A percentile compares a stretch with the other conserved stretches of the same genome.
These are phyloP conservation scores for Himalopsyche tibetana DNA, from an alignment of 2,888 invertebrate species.

Conservation along the genomic window DNA sequence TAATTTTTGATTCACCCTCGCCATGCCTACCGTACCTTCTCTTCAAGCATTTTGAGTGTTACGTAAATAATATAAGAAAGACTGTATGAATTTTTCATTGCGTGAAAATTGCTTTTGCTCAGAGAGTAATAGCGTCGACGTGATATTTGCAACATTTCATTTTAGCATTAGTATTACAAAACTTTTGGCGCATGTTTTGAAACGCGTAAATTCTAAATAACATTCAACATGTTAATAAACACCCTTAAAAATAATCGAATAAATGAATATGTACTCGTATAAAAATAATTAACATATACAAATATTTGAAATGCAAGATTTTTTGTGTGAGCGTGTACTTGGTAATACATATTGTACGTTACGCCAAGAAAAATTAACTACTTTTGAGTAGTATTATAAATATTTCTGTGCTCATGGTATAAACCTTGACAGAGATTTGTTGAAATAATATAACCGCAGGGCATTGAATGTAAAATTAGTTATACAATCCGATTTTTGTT, in stretches of 20 bases:
- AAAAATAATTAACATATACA: no score
- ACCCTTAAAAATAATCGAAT: background rate
- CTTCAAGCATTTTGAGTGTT: conserved; percentile 52
- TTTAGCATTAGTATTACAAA: conserved; percentile 52
- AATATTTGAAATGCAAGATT: no score
- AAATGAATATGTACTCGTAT: background rate
- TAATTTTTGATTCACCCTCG: conserved; percentile 26
- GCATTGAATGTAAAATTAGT: no score
- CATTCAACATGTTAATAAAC: background rate
- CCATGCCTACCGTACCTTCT: conserved; percentile 41
- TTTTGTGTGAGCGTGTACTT: no score
- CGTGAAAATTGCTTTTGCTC: conserved; percentile 64
- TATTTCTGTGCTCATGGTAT: no score
- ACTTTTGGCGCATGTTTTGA: conserved; percentile 14
- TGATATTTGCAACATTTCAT: conserved; percentile 60
- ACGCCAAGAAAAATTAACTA: no score
- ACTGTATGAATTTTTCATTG: conserved; percentile 64
- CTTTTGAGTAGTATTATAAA: no score
- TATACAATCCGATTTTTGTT: no score
- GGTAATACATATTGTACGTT: no score
- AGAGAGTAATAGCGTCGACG: conserved; percentile 61
- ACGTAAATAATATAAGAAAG: conserved; percentile 61
- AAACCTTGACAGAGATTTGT: no score
- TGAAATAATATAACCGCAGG: no score
- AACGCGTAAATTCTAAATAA: conserved; percentile 13